phyloP scores from a whole-genome alignment of 2,113 vertebrate species.

The Phyllostomus discolor region DNA sequence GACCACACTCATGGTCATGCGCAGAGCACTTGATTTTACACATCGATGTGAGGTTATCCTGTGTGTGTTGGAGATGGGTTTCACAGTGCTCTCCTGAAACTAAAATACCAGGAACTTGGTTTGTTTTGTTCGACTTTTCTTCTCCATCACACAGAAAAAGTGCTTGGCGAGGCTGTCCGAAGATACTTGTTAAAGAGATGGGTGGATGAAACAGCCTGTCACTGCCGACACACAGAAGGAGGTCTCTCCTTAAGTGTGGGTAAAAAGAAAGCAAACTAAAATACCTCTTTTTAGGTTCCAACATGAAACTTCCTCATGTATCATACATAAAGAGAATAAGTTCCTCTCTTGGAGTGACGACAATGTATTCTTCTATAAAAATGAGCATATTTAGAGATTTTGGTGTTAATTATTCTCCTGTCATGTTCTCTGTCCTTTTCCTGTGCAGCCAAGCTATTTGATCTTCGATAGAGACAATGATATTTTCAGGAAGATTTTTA shows the following conservation, averaged over 20 bases:
- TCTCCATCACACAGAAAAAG: not conserved
- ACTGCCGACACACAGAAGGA: not conserved
- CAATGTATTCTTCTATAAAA: slow-evolving; percentile 59
- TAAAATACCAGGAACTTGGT: not conserved
- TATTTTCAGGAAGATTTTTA: slow-evolving; percentile 56
- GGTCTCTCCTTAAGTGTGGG: not conserved
- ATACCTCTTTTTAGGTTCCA: slow-evolving; percentile 52
- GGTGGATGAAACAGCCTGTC: not conserved
- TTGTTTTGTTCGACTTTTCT: not conserved
- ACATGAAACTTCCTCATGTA: slow-evolving; percentile 65
- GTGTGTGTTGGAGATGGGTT: not conserved
- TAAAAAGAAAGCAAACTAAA: not conserved
- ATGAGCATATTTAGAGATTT: slow-evolving; percentile 49
- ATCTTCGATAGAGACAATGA: slow-evolving; percentile 36
- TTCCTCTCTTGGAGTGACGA: slow-evolving; percentile 46
- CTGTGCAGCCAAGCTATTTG: not conserved
- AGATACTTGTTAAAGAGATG: not conserved
- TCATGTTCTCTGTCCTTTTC: slow-evolving; percentile 1
- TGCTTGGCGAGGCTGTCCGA: not conserved
- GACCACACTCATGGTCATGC: not conserved
- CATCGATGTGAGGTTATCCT: not conserved
- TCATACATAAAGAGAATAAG: slow-evolving; percentile 59
- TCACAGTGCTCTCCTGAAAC: not conserved
- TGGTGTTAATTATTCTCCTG: slow-evolving; percentile 67
- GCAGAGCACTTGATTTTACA: not conserved